These are phyloP conservation scores for Limnephilus marmoratus DNA, from an alignment of 2,888 invertebrate species.

Conservation along the genomic window DNA sequence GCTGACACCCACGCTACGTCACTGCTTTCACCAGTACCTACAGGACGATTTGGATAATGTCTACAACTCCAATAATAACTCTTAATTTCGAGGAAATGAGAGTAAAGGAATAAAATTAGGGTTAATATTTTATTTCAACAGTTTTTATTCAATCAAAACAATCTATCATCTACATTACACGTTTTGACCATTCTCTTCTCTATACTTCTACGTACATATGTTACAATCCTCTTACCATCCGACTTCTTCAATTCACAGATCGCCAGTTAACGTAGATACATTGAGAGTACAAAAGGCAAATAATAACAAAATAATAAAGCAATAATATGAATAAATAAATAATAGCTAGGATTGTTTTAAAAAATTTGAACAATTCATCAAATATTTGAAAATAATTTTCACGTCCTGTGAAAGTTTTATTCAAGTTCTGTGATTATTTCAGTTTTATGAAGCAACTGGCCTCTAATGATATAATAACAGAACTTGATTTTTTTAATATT, in stretches of 20 bases:
- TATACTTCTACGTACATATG: slow-evolving; percentile 44
- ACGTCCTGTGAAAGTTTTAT: too few species aligned
- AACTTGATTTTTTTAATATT: too few species aligned
- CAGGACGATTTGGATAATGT: too few species aligned
- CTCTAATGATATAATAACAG: too few species aligned
- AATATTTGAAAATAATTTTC: too few species aligned
- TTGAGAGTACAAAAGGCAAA: slow-evolving; percentile 29
- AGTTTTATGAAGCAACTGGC: too few species aligned
- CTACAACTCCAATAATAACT: background rate
- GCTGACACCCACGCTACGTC: too few species aligned
- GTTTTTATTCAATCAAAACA: slow-evolving; percentile 66
- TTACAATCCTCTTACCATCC: slow-evolving; percentile 7
- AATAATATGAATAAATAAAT: slow-evolving; percentile 7
- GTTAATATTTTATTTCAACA: slow-evolving; percentile 60
- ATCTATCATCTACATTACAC: slow-evolving; percentile 65
- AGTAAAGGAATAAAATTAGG: slow-evolving; percentile 39
- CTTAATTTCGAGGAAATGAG: background rate
- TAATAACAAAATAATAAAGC: slow-evolving; percentile 24
- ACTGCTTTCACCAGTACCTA: too few species aligned
- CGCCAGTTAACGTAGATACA: slow-evolving; percentile 25
- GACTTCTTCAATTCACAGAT: slow-evolving; percentile 29
- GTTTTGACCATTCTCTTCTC: slow-evolving; percentile 59
- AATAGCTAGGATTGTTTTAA: too few species aligned
- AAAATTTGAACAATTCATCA: too few species aligned
- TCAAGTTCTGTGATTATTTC: too few species aligned